Conservation (phyloP, 2,113 vertebrate species). For the Pseudois nayaur region DNA sequence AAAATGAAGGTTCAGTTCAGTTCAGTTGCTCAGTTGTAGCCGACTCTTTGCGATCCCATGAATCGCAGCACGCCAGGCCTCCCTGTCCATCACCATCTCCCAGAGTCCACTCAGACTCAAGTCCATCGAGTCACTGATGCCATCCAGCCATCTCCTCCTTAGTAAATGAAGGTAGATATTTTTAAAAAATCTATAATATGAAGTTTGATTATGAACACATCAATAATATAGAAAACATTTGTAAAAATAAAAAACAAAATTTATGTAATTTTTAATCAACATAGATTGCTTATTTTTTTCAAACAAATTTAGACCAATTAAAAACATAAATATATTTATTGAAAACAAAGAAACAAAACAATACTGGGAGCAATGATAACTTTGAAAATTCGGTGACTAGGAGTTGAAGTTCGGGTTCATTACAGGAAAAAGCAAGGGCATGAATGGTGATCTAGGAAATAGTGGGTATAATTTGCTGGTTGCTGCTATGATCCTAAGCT, state of each 20-base stretch:
- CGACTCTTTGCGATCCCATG: too few relatives aligned
- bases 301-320: not conserved
- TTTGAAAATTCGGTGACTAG: not conserved
- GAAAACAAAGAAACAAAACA: not conserved
- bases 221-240: not conserved
- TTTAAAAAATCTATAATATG: not conserved
- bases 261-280: not conserved
- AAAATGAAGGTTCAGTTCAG: not conserved
- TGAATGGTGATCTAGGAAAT: not conserved
- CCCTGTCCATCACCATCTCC: too few relatives aligned
- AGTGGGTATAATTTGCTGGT: rapidly evolving
- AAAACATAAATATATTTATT: not conserved
- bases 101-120: too few relatives aligned
- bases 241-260: not conserved
- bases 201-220: not conserved
- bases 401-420: not conserved
- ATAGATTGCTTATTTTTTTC: not conserved
- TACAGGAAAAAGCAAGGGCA: rapidly evolving
- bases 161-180: not conserved
- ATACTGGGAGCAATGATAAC: not conserved
- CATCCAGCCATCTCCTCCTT: too few relatives aligned
- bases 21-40: too few relatives aligned
- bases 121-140: too few relatives aligned
- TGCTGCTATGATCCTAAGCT: not conserved
- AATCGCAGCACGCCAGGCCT: too few relatives aligned